Conservation (phyloP, 2,113 vertebrate genomes). For the Psilopogon haemacephalus region DNA sequence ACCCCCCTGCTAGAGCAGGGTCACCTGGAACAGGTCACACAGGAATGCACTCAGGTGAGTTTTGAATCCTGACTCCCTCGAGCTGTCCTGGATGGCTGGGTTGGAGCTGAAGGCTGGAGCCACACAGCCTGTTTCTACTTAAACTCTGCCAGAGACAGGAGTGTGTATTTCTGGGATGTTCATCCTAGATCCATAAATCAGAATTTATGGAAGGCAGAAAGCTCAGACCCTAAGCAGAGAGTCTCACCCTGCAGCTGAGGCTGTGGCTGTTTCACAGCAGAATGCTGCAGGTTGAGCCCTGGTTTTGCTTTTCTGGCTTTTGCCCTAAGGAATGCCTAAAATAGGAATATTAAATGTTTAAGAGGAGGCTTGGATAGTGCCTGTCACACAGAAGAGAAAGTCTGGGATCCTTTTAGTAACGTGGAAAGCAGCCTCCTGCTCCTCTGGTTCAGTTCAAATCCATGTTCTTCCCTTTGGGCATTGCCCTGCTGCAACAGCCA, state of each 20-base stretch:
- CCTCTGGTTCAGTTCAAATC: background rate
- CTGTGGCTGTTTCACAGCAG: background rate
- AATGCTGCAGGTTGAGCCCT: background rate
- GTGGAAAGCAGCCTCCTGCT: background rate
- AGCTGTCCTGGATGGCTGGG: background rate
- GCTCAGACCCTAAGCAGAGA: background rate
- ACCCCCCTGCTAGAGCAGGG: no score
- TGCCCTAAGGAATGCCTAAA: background rate
- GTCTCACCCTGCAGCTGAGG: background rate
- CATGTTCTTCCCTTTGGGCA: rapidly evolving
- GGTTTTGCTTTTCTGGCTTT: background rate
- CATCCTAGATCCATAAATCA: background rate
- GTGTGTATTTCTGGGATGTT: background rate
- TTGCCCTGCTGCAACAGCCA: rapidly evolving
- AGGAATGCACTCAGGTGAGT: no score
- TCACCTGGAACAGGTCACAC: no score
- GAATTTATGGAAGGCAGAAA: background rate
- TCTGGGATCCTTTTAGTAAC: background rate
- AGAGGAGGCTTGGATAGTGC: background rate
- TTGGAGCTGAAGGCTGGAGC: background rate
- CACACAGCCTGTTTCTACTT: background rate
- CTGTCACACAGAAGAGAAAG: background rate
- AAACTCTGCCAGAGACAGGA: background rate
- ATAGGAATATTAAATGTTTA: background rate
- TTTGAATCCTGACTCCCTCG: background rate